Conservation (phyloP, 2,797 vertebrate genomes). For the Lacerta bilineata region DNA sequence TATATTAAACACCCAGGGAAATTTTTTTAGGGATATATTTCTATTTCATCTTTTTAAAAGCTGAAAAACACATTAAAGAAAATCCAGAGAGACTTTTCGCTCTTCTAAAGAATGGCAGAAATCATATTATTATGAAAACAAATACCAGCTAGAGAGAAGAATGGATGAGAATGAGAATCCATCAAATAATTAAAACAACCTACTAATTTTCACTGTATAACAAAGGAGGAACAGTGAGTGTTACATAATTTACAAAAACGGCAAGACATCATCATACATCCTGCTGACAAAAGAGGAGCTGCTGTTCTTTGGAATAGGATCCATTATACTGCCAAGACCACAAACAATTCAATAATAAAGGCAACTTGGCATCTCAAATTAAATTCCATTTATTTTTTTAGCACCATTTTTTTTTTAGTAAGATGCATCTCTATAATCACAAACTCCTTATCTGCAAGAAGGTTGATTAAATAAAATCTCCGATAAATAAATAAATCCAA, state of each 20-base stretch:
- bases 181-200: slow-evolving; percentile 80
- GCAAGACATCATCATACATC: slow-evolving; percentile 77
- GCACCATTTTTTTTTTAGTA: slow-evolving; percentile 23
- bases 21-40: slow-evolving; percentile 51
- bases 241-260: slow-evolving; percentile 81
- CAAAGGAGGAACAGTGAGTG: slow-evolving; percentile 70
- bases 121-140: slow-evolving; percentile 66
- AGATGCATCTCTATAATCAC: slow-evolving; percentile 49
- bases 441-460: slow-evolving; percentile 28
- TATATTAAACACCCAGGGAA: background rate
- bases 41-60: slow-evolving; percentile 61
- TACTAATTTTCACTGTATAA: slow-evolving; percentile 78
- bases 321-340: slow-evolving; percentile 64
- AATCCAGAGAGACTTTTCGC: slow-evolving; percentile 42
- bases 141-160: slow-evolving; percentile 74
- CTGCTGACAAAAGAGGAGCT: slow-evolving; percentile 70
- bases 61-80: slow-evolving; percentile 64
- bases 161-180: slow-evolving; percentile 30
- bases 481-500: slow-evolving; percentile 11
- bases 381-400: slow-evolving; percentile 42
- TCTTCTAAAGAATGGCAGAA: slow-evolving; percentile 63
- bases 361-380: slow-evolving; percentile 29
- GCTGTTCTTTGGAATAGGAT: slow-evolving; percentile 66
- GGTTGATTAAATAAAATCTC: slow-evolving; percentile 29
- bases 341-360: slow-evolving; percentile 65